Conservation (phyloP, 1,140 invertebrate genomes). For the Ceratosolen fusciceps region DNA sequence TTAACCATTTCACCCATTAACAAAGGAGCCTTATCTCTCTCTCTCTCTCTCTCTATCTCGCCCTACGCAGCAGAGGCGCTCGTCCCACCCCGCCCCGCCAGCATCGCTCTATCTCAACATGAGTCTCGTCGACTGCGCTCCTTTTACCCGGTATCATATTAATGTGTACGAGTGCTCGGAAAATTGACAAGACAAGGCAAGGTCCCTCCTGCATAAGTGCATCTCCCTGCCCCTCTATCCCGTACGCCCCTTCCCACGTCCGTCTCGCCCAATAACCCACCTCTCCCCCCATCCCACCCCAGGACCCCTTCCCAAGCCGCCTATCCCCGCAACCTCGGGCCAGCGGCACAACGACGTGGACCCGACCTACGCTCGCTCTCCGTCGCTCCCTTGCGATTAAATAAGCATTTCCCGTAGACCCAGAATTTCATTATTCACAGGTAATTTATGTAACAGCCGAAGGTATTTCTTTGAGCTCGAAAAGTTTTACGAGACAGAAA, state of each 20-base stretch:
- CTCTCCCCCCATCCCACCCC: background rate
- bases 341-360: background rate
- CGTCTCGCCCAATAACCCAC: background rate
- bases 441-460: slow-evolving; percentile 34
- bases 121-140: no score
- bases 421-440: background rate
- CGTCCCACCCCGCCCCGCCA: no score
- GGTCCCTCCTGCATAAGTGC: background rate
- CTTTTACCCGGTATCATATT: background rate
- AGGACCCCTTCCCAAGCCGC: no score
- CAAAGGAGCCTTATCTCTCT: slow-evolving; percentile 64
- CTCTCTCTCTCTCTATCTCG: background rate
- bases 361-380: background rate
- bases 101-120: no score
- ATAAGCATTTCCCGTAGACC: background rate
- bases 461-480: background rate
- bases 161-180: slow-evolving; percentile 14
- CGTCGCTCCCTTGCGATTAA: background rate
- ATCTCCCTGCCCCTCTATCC: background rate
- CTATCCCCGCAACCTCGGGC: background rate
- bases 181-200: slow-evolving; percentile 39
- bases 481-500: slow-evolving; percentile 10
- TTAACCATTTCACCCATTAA: slow-evolving; percentile 72
- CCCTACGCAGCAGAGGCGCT: no score
- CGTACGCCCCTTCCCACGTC: no score